Evolutionary conservation across 1,140 invertebrate species (phyloP).

Genomic region (Drosophila saltans): DNA sequence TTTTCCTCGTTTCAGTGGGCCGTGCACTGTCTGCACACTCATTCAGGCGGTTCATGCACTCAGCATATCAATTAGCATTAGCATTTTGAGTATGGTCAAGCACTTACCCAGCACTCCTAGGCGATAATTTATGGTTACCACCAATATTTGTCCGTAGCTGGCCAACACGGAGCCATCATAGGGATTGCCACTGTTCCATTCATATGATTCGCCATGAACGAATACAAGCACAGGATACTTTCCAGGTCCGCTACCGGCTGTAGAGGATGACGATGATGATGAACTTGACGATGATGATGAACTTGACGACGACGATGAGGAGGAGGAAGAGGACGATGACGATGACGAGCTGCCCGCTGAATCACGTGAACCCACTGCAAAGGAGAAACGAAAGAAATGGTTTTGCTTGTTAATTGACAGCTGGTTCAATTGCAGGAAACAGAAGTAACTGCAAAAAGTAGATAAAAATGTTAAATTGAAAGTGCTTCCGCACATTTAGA

Average conservation of each 20-base stretch:
- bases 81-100: conserved; percentile 49
- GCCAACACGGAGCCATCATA: conserved; percentile 97
- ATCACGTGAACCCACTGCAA: conserved; percentile 88
- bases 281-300: conserved; percentile 7
- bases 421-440: conserved; percentile 47
- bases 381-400: conserved; percentile 42
- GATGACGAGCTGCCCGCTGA: conserved; percentile 70
- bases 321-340: conserved; percentile 38
- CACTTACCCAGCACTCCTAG: conserved; percentile 96
- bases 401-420: conserved; percentile 40
- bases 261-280: conserved; percentile 42
- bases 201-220: conserved; percentile 98
- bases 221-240: conserved; percentile 96
- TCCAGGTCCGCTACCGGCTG: conserved; percentile 59
- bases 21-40: conserved; percentile 2
- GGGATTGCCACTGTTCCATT: conserved; percentile 97
- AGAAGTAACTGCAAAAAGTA: conserved; percentile 26
- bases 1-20: conserved; percentile 56
- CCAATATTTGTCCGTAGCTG: conserved; percentile 95
- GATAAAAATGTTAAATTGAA: conserved; percentile 41
- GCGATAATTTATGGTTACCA: conserved; percentile 98
- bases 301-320: conserved; percentile 15
- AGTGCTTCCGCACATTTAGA: conserved; percentile 32
- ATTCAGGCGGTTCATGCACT: conserved; percentile 38
- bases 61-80: conserved; percentile 78